These are phyloP conservation scores for Holothuria glaberrima DNA, from an alignment of 35 echinoderm and acorn worm genomes.

Conservation along the genomic window DNA sequence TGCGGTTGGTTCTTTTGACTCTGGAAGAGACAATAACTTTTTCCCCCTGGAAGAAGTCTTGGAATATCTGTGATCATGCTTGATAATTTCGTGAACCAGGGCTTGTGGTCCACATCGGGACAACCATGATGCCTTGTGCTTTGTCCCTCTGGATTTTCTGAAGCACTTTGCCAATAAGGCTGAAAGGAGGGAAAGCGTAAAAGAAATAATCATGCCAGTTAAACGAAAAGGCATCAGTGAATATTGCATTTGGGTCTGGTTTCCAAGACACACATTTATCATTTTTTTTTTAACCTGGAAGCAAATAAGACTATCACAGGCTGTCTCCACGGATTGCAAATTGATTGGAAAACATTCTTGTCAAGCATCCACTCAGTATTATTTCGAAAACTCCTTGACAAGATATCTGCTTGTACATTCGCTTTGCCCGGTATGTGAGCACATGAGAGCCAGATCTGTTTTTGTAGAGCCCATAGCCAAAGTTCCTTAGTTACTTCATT, in stretches of 20 bases:
- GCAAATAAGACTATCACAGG: slow-evolving; percentile 62
- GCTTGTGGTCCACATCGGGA: slow-evolving; percentile 47
- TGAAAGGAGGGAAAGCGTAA: slow-evolving; percentile 62
- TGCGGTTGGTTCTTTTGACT: neutral
- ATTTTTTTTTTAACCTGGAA: slow-evolving; percentile 38
- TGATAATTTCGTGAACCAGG: neutral
- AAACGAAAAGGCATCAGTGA: slow-evolving; percentile 3
- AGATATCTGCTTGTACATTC: slow-evolving; percentile 4
- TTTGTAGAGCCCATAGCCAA: neutral
- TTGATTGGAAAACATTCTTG: slow-evolving; percentile 22
- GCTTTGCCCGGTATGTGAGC: slow-evolving; percentile 19
- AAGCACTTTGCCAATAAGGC: slow-evolving; percentile 31
- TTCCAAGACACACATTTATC: slow-evolving; percentile 30
- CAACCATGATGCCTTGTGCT: slow-evolving; percentile 53
- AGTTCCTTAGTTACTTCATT: slow-evolving; percentile 12
- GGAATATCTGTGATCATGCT: slow-evolving; percentile 10
- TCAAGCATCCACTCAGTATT: slow-evolving; percentile 43
- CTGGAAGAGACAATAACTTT: neutral
- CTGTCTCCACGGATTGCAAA: neutral
- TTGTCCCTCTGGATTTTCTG: slow-evolving; percentile 52
- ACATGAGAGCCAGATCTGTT: slow-evolving; percentile 27
- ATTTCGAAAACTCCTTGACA: neutral
- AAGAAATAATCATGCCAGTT: slow-evolving; percentile 12
- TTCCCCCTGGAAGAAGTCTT: slow-evolving; percentile 6
- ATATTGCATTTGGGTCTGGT: neutral